These are phyloP conservation scores for Telmatochromis sp. DNA, from an alignment of 2,113 vertebrate genomes.

Conservation along the genomic window DNA sequence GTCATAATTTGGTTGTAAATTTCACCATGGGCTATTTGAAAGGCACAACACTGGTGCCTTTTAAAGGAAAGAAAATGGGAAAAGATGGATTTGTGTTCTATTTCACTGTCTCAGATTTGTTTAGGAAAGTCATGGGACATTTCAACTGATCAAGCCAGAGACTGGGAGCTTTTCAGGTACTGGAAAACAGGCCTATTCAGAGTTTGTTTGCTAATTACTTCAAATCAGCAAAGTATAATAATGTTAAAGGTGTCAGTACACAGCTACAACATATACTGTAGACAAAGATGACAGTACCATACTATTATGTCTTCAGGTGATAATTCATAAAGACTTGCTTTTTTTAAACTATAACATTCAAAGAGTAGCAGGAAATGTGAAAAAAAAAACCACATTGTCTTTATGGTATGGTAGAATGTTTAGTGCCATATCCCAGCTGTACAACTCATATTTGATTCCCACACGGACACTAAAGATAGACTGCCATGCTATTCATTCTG, in stretches of 20 bases:
- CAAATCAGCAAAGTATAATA: not conserved
- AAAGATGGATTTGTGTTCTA: not conserved
- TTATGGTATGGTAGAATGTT: not conserved
- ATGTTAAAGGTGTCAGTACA: not conserved
- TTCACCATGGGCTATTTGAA: not conserved
- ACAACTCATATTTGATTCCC: not conserved
- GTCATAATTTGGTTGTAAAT: not conserved
- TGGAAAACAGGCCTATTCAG: not conserved
- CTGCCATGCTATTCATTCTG: not conserved
- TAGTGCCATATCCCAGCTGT: not conserved
- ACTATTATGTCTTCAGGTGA: not conserved
- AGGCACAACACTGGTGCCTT: not conserved
- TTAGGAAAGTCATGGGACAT: not conserved
- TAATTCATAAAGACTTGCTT: not conserved
- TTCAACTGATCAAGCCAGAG: not conserved
- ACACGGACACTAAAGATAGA: constrained; percentile 13
- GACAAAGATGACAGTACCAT: not conserved
- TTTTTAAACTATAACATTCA: not conserved
- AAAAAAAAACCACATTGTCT: rapidly evolving
- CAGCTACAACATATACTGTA: not conserved
- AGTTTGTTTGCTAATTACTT: not conserved
- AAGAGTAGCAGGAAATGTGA: not conserved
- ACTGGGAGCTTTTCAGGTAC: not conserved
- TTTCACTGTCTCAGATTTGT: not conserved
- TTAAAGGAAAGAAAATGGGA: not conserved